These are phyloP conservation scores for Heliangelus exortis DNA, from an alignment of 2,797 vertebrate genomes.

Conservation along the genomic window DNA sequence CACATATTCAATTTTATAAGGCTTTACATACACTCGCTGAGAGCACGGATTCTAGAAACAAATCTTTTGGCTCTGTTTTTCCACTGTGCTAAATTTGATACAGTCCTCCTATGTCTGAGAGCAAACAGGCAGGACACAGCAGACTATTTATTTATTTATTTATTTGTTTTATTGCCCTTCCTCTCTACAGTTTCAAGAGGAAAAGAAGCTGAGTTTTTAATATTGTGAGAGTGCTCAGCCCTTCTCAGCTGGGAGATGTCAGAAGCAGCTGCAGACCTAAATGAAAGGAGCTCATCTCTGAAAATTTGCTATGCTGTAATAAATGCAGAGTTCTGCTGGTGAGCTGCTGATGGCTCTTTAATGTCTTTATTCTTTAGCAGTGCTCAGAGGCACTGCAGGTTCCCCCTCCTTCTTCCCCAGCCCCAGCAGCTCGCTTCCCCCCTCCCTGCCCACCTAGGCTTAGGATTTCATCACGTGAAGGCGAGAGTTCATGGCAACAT, in stretches of 20 bases:
- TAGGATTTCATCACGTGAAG: not conserved
- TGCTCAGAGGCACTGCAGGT: not conserved
- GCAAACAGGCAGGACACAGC: constrained; percentile 25
- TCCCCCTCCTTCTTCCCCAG: not conserved
- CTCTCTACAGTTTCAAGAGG: constrained; percentile 28
- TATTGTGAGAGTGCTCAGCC: constrained; percentile 46
- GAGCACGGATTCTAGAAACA: constrained; percentile 12
- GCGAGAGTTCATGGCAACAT: not conserved
- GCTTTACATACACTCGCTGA: not conserved
- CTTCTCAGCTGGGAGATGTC: constrained; percentile 66
- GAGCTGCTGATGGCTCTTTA: constrained; percentile 60
- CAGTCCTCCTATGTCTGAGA: constrained; percentile 6
- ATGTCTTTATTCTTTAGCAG: constrained; percentile 43
- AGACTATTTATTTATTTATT: constrained; percentile 38
- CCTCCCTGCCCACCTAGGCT: not conserved
- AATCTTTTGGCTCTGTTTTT: constrained; percentile 14
- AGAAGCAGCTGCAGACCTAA: constrained; percentile 64
- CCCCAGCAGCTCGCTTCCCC: not conserved
- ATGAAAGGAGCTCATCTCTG: constrained; percentile 66
- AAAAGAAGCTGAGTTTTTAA: constrained; percentile 61
- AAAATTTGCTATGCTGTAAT: constrained; percentile 61
- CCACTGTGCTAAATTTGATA: not conserved
- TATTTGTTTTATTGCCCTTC: constrained; percentile 43
- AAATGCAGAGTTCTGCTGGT: constrained; percentile 38
- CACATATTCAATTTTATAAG: not conserved